A percentile compares a stretch with the other conserved stretches of the same genome.
These are phyloP conservation scores for Umimayanthus kanabou DNA, from an alignment of 92 coral and sea anemone species.

Conservation along the genomic window DNA sequence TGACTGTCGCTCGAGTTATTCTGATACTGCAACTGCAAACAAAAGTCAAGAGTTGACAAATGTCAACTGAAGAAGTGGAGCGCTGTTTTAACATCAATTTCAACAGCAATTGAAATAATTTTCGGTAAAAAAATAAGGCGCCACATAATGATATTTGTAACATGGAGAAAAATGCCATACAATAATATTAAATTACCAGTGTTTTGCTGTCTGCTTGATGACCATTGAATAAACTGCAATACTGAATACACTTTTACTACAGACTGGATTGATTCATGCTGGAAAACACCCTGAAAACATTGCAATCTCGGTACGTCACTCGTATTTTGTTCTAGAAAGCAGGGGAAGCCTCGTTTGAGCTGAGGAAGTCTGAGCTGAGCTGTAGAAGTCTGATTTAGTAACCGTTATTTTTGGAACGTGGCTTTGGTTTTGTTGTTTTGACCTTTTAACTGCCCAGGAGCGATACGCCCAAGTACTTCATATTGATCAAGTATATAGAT, in stretches of 20 bases:
- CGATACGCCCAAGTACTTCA: neutral
- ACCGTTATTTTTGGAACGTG: neutral
- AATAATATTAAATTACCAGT: too few relatives aligned
- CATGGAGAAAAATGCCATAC: too few relatives aligned
- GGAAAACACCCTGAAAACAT: neutral
- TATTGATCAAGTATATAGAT: neutral
- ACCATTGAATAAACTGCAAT: too few relatives aligned
- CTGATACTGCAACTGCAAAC: neutral
- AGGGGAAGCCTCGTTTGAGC: neutral
- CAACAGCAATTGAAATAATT: too few relatives aligned
- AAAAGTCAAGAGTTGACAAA: too few relatives aligned
- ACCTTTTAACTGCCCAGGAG: neutral
- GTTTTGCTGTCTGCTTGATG: too few relatives aligned
- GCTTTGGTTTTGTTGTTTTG: neutral
- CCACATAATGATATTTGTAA: too few relatives aligned
- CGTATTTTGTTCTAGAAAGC: neutral
- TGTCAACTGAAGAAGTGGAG: too few relatives aligned
- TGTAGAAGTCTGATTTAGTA: neutral
- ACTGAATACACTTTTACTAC: too few relatives aligned
- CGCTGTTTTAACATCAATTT: too few relatives aligned
- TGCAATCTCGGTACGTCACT: neutral
- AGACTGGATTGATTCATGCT: neutral
- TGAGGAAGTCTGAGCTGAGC: neutral
- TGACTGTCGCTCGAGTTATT: conserved; percentile 8
- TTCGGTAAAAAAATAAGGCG: too few relatives aligned